Conservation (phyloP, 2,888 invertebrate species). For the Cheilosia vulpina region DNA sequence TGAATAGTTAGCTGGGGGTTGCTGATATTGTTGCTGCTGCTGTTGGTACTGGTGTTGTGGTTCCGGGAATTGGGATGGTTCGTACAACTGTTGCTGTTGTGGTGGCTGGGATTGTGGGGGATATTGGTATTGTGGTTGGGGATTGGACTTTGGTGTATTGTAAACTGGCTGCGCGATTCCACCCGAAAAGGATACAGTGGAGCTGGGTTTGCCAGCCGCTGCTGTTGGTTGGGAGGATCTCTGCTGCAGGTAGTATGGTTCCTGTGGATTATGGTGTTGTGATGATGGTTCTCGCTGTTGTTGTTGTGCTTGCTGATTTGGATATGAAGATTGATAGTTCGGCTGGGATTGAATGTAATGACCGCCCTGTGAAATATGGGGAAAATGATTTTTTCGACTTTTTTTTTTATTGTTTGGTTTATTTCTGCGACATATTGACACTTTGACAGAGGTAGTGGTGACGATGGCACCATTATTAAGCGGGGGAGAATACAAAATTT, state of each 20-base stretch:
- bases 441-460: constrained; percentile 44
- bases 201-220: constrained; percentile 68
- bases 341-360: constrained; percentile 63
- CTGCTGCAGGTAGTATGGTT: constrained; percentile 63
- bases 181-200: constrained; percentile 67
- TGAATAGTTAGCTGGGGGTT: constrained; percentile 36
- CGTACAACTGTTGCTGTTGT: constrained; percentile 75
- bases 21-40: constrained; percentile 70
- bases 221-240: constrained; percentile 54
- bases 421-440: constrained; percentile 40
- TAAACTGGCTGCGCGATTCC: constrained; percentile 56
- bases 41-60: constrained; percentile 76
- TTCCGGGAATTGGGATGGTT: constrained; percentile 73
- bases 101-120: constrained; percentile 63
- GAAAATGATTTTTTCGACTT: constrained; percentile 68
- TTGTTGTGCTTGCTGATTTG: constrained; percentile 64
- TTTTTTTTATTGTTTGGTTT: constrained; percentile 25
- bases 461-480: constrained; percentile 49
- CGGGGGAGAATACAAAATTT: neutral
- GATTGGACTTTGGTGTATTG: constrained; percentile 69
- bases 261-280: constrained; percentile 62
- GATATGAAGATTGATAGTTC: constrained; percentile 74
- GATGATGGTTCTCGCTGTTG: constrained; percentile 70
- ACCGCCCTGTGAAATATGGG: constrained; percentile 74
- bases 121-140: constrained; percentile 64